phyloP scores from a whole-genome alignment of 2,888 invertebrate genomes.

The Melanotus villosus region DNA sequence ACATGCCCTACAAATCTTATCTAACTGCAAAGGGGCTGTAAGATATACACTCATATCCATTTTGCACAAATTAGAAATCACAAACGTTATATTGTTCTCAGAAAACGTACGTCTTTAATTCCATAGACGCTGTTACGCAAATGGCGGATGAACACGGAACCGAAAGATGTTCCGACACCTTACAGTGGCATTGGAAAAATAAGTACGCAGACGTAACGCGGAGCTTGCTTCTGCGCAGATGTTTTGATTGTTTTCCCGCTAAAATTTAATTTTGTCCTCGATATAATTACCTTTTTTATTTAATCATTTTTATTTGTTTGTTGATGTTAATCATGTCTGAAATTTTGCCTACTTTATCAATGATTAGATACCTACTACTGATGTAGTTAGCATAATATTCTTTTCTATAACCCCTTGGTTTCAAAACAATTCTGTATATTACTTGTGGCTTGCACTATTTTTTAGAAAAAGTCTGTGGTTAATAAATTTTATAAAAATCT shows the following conservation, averaged over 20 bases:
- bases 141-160: conserved; percentile 54
- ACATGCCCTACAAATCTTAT: conserved; percentile 69
- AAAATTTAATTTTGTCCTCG: conserved; percentile 20
- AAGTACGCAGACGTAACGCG: conserved; percentile 58
- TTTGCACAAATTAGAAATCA: conserved; percentile 58
- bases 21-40: conserved; percentile 66
- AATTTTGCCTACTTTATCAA: too few relatives aligned
- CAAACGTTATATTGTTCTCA: conserved; percentile 58
- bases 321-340: too few relatives aligned
- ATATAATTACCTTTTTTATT: too few relatives aligned
- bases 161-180: conserved; percentile 55
- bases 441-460: too few relatives aligned
- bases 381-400: too few relatives aligned
- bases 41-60: conserved; percentile 68
- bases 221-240: conserved; percentile 49
- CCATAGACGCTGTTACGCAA: conserved; percentile 46
- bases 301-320: too few relatives aligned
- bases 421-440: too few relatives aligned
- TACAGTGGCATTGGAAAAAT: conserved; percentile 36
- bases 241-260: conserved; percentile 29
- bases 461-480: too few relatives aligned
- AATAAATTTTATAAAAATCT: too few relatives aligned
- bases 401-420: too few relatives aligned
- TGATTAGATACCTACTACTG: too few relatives aligned
- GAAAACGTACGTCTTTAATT: conserved; percentile 56